phyloP scores from a whole-genome alignment of 2,797 vertebrate species.

The Pelodytes ibericus region DNA sequence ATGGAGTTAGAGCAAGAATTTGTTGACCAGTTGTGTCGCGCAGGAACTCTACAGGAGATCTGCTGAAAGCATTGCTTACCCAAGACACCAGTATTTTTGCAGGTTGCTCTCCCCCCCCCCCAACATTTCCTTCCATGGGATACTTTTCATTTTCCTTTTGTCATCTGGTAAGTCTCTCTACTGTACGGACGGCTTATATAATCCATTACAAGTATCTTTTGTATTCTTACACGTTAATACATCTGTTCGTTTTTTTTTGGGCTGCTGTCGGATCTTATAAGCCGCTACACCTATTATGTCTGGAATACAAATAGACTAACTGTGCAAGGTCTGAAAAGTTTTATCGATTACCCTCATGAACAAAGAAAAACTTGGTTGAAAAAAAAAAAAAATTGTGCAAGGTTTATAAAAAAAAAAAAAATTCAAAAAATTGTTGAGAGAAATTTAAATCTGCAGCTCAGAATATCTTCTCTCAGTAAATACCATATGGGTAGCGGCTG shows the following conservation, averaged over 20 bases:
- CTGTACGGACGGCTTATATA: neutral
- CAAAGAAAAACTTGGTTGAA: conserved; percentile 9
- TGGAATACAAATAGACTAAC: conserved; percentile 30
- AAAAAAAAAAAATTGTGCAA: no score
- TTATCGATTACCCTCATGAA: conserved; percentile 21
- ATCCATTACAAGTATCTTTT: conserved; percentile 11
- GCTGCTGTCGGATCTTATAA: conserved; percentile 44
- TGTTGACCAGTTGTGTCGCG: conserved; percentile 35
- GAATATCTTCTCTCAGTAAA: conserved; percentile 26
- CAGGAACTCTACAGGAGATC: conserved; percentile 57
- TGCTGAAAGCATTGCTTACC: conserved; percentile 58
- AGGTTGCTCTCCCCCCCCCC: conserved; percentile 56
- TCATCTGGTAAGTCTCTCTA: conserved; percentile 23
- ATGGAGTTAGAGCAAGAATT: conserved; percentile 43
- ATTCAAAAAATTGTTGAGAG: no score
- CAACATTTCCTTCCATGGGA: conserved; percentile 63
- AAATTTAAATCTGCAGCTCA: conserved; percentile 13
- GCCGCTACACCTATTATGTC: conserved; percentile 28
- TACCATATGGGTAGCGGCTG: conserved; percentile 33
- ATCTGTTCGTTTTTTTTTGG: conserved; percentile 2
- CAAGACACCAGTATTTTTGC: conserved; percentile 59
- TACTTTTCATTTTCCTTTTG: neutral
- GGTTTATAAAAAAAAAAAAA: no score
- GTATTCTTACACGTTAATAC: neutral
- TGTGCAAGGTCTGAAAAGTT: conserved; percentile 4